Percentiles rank a stretch among this genome's conserved stretches.
phyloP scores from a whole-genome alignment of 2,888 invertebrate species.

The Plebejus argus region DNA sequence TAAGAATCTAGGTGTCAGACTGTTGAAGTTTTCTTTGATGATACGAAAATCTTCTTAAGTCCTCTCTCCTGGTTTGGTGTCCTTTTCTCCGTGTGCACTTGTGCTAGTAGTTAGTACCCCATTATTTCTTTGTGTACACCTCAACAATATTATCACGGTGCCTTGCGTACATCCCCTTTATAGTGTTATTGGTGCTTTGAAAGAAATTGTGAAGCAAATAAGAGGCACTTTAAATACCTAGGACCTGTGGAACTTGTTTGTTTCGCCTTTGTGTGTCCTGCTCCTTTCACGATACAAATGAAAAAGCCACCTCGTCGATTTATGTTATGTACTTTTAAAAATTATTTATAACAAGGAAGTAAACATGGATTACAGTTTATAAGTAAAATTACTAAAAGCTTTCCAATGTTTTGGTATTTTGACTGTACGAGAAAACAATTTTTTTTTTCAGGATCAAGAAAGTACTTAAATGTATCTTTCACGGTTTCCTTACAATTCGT shows the following conservation, averaged over 20 bases:
- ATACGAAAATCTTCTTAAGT: background rate
- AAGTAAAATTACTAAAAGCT: background rate
- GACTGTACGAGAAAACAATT: background rate
- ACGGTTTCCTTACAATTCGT: too few species aligned
- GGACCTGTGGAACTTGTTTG: constrained; percentile 63
- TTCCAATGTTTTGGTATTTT: background rate
- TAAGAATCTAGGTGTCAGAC: background rate
- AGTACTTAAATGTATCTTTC: background rate
- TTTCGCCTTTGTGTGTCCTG: constrained; percentile 44
- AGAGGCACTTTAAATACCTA: constrained; percentile 57
- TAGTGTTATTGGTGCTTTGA: constrained; percentile 59
- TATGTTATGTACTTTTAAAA: constrained; percentile 16
- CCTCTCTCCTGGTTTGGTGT: background rate
- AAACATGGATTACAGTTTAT: background rate
- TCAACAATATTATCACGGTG: constrained; percentile 59
- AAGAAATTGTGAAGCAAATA: constrained; percentile 65
- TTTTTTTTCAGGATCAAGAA: background rate
- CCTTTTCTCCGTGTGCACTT: constrained; percentile 24
- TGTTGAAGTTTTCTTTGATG: constrained; percentile 13
- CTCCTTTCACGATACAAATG: constrained; percentile 43
- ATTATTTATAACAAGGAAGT: background rate
- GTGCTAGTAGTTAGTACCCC: constrained; percentile 40
- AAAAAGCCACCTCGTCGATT: constrained; percentile 9
- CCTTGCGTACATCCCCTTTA: constrained; percentile 56
- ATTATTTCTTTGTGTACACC: constrained; percentile 51